These are phyloP conservation scores for Erannis defoliaria DNA, from an alignment of 2,888 invertebrate genomes.

Conservation along the genomic window DNA sequence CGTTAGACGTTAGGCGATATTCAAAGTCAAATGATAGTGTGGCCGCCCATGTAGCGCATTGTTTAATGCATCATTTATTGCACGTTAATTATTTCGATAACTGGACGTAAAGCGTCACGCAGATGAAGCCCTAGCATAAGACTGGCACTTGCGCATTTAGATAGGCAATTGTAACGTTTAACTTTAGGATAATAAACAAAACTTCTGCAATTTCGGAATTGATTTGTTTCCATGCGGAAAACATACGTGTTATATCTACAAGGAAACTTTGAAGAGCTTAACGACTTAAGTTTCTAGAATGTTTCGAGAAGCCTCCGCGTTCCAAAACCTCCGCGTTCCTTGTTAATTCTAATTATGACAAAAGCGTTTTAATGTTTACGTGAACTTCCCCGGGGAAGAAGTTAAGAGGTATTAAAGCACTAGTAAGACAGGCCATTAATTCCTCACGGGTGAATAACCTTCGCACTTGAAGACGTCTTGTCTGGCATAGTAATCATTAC, in stretches of 20 bases:
- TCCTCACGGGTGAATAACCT: slow-evolving; percentile 79
- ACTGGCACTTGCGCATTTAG: no score
- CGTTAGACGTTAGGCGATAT: no score
- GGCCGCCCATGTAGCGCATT: no score
- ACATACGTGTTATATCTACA: neutral
- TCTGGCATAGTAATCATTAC: slow-evolving; percentile 81
- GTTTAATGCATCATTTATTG: no score
- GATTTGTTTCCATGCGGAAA: neutral
- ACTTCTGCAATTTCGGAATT: neutral
- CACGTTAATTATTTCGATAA: no score
- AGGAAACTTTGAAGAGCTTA: neutral
- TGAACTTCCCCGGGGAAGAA: slow-evolving; percentile 61
- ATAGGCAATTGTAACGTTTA: neutral
- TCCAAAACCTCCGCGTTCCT: slow-evolving; percentile 7
- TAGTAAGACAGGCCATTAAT: slow-evolving; percentile 74
- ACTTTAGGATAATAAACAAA: neutral
- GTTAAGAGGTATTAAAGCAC: slow-evolving; percentile 70
- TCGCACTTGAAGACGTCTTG: slow-evolving; percentile 66
- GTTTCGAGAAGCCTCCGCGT: neutral
- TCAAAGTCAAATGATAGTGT: no score
- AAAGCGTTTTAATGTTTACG: slow-evolving; percentile 59
- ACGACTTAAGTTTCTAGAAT: slow-evolving; percentile 1
- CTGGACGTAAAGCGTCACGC: no score
- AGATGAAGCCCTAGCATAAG: no score
- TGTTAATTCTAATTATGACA: slow-evolving; percentile 35